A percentile compares a stretch with the other conserved stretches of the same genome.
These are phyloP conservation scores for Oedothorax gibbosus DNA, from an alignment of 1,140 invertebrate species.

Conservation along the genomic window DNA sequence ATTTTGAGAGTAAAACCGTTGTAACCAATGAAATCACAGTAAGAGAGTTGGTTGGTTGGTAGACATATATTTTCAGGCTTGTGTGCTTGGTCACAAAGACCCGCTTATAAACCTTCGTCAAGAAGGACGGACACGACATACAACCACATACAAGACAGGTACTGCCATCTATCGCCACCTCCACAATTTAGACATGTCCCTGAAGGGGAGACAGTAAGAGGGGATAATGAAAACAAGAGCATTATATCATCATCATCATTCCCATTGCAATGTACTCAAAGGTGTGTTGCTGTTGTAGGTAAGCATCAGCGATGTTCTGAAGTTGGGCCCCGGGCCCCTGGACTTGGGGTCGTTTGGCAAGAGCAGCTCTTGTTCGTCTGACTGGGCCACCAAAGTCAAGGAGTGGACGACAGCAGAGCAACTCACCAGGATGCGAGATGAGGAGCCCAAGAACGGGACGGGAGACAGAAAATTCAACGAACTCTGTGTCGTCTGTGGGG, in stretches of 20 bases:
- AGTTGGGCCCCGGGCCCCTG: conserved; percentile 32
- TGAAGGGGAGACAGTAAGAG: too few relatives aligned
- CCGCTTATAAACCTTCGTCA: too few relatives aligned
- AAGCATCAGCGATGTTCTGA: conserved; percentile 50
- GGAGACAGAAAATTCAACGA: conserved; percentile 71
- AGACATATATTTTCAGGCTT: too few relatives aligned
- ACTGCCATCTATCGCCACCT: too few relatives aligned
- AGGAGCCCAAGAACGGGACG: conserved; percentile 63
- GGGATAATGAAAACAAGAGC: not conserved
- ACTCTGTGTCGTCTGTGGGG: conserved; percentile 93
- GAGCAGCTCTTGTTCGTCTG: conserved; percentile 57
- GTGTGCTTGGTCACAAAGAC: too few relatives aligned
- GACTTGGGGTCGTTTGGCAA: conserved; percentile 33
- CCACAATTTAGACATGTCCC: too few relatives aligned
- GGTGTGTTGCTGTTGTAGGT: conserved; percentile 7
- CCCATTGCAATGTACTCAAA: too few relatives aligned
- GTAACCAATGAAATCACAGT: too few relatives aligned
- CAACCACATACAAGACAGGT: too few relatives aligned
- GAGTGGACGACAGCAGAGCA: conserved; percentile 65
- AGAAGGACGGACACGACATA: too few relatives aligned
- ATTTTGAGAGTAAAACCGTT: too few relatives aligned
- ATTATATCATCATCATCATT: not conserved
- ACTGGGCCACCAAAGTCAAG: conserved; percentile 67
- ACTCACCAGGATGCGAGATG: conserved; percentile 63
- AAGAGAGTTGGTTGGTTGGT: too few relatives aligned